Evolutionary conservation across 2,797 vertebrate species (phyloP).

Genomic region (Emys orbicularis): DNA sequence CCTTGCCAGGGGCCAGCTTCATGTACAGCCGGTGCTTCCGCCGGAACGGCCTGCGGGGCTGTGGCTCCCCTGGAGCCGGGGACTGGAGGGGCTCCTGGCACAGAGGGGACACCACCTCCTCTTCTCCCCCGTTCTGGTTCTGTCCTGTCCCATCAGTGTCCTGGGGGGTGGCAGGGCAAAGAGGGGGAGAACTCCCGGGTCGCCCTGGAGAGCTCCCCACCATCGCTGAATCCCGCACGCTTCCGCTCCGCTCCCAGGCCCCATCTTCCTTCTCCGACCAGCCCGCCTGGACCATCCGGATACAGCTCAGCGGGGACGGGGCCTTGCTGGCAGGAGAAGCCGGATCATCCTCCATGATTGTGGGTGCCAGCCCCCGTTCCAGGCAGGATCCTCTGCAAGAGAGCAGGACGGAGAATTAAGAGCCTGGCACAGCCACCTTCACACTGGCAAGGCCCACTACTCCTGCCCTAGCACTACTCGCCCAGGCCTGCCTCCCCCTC

Average conservation of each 20-base stretch:
- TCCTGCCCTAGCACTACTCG: rapidly evolving
- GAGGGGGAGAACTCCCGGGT: background rate
- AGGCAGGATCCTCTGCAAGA: background rate
- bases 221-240: rapidly evolving
- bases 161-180: rapidly evolving
- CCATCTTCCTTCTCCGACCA: background rate
- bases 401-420: background rate
- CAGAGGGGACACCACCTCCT: rapidly evolving
- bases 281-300: background rate
- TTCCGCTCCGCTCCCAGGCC: rapidly evolving
- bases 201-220: rapidly evolving
- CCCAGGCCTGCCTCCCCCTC: background rate
- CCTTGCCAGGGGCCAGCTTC: rapidly evolving
- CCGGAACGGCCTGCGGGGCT: background rate
- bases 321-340: background rate
- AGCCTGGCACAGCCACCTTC: rapidly evolving
- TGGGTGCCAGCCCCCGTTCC: background rate
- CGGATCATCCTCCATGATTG: background rate
- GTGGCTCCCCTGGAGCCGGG: background rate
- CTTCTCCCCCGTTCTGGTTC: background rate
- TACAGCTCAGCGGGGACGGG: background rate
- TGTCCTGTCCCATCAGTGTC: background rate
- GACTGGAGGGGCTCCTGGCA: background rate
- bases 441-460: background rate
- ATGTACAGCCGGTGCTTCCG: background rate